phyloP scores from a whole-genome alignment of 2,797 vertebrate species.

The Hypotaenidia okinawae region DNA sequence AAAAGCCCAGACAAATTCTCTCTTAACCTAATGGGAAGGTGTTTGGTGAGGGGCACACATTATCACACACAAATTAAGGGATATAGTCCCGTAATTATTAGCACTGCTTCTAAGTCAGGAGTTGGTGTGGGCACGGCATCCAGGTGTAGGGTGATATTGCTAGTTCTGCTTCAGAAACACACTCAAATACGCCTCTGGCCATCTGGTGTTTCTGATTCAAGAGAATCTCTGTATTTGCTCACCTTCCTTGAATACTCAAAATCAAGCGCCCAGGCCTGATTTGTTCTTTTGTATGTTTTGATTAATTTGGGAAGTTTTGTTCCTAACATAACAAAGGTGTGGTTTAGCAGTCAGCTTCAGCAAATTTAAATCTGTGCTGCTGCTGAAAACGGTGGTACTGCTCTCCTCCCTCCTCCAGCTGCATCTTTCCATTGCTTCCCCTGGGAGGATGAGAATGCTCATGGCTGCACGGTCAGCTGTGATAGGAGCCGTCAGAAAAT shows the following conservation, averaged over 20 bases:
- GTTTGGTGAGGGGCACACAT: neutral
- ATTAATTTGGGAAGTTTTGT: neutral
- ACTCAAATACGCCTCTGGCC: neutral
- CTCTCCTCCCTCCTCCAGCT: neutral
- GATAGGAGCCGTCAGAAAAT: neutral
- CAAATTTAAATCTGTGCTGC: neutral
- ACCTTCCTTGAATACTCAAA: neutral
- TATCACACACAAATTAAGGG: neutral
- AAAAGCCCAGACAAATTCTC: neutral
- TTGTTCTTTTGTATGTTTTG: neutral
- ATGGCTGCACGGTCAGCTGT: neutral
- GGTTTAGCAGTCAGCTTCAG: slow-evolving; percentile 18
- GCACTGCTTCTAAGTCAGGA: neutral
- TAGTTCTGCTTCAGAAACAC: slow-evolving; percentile 2
- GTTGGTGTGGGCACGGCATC: neutral
- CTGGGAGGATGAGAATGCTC: neutral
- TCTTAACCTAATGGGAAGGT: neutral
- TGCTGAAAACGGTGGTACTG: neutral
- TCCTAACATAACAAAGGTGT: neutral
- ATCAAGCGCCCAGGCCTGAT: neutral
- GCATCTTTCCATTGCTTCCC: neutral
- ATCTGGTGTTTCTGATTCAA: slow-evolving; percentile 6
- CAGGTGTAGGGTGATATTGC: neutral
- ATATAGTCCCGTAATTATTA: neutral
- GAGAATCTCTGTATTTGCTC: neutral